Evolutionary conservation across 2,113 vertebrate genomes (phyloP).

Genomic region (Amblyornis subalaris): DNA sequence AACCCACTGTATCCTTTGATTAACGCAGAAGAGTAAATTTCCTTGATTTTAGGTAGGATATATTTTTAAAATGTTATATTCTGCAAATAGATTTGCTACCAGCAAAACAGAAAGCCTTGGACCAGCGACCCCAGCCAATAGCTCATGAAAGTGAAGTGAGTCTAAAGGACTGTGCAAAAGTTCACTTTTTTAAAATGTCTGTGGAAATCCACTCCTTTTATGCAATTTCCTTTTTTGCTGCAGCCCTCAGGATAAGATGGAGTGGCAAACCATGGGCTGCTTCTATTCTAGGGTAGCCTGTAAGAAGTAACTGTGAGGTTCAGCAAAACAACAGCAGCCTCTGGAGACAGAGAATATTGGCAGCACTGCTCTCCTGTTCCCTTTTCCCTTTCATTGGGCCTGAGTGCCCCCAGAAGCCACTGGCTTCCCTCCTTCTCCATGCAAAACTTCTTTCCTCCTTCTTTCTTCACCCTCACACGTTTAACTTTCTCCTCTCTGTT

Average conservation of each 20-base stretch:
- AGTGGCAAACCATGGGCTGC: neutral
- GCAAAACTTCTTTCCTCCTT: neutral
- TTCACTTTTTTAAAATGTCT: neutral
- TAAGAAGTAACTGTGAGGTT: neutral
- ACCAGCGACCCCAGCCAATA: neutral
- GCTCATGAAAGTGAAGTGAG: neutral
- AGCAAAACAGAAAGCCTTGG: neutral
- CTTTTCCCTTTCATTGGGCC: neutral
- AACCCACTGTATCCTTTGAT: neutral
- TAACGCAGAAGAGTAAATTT: neutral
- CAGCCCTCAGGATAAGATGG: neutral
- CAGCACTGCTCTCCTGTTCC: neutral
- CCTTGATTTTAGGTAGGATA: neutral
- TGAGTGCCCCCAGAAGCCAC: neutral
- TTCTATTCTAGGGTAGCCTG: neutral
- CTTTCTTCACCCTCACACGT: neutral
- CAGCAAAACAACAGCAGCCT: neutral
- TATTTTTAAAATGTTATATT: neutral
- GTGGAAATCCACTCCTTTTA: neutral
- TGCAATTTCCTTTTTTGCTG: slow-evolving; percentile 11
- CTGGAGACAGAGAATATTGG: neutral
- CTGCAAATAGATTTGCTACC: neutral
- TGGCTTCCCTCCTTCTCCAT: neutral
- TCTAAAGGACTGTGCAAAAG: neutral
- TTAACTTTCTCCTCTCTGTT: neutral